A percentile compares a stretch with the other conserved stretches of the same genome.
Conservation (phyloP, 1,140 invertebrate species). For the Achroia grisella region DNA sequence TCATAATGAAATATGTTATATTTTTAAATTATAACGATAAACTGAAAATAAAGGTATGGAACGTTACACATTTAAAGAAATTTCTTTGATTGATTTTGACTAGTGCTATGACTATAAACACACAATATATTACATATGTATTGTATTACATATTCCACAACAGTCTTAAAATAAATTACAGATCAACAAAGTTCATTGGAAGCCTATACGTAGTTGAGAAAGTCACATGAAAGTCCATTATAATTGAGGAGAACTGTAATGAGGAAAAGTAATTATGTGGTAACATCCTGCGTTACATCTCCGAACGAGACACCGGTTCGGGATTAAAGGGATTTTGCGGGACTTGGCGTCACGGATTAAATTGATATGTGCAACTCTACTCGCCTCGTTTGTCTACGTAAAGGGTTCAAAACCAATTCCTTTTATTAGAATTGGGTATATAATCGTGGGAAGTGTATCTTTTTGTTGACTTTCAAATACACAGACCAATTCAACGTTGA, state of each 20-base stretch:
- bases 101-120: too few species aligned
- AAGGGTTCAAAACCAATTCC: slow-evolving; percentile 57
- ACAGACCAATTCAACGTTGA: slow-evolving; percentile 41
- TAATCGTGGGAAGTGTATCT: slow-evolving; percentile 51
- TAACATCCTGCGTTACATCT: slow-evolving; percentile 47
- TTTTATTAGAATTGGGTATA: slow-evolving; percentile 54
- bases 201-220: slow-evolving; percentile 9
- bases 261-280: slow-evolving; percentile 61
- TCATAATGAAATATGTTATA: too few species aligned
- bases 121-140: too few species aligned
- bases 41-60: too few species aligned
- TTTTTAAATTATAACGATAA: too few species aligned
- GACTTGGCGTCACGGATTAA: slow-evolving; percentile 53
- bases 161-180: too few species aligned
- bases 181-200: slow-evolving; percentile 7
- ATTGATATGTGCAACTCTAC: slow-evolving; percentile 60
- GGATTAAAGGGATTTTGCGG: slow-evolving; percentile 57
- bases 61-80: too few species aligned
- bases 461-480: slow-evolving; percentile 42
- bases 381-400: slow-evolving; percentile 57
- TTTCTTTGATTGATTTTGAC: too few species aligned
- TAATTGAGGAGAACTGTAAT: slow-evolving; percentile 43
- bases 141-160: too few species aligned
- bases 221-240: slow-evolving; percentile 22
- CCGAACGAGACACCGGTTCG: slow-evolving; percentile 38